These are phyloP conservation scores for Cabera pusaria DNA, from an alignment of 2,888 invertebrate species.

Conservation along the genomic window DNA sequence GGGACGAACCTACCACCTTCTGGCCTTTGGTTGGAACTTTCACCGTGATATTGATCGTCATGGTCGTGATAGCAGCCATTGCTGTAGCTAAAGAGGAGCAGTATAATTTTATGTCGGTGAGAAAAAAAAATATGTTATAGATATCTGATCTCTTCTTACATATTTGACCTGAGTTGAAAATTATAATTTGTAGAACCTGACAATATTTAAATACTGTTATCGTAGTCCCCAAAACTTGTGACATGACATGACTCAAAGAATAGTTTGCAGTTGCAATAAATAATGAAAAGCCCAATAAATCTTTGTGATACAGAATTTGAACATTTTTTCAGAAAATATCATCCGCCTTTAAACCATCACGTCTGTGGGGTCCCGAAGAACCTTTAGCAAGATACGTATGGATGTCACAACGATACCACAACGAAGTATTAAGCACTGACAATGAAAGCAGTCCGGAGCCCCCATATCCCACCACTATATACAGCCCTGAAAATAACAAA, in stretches of 20 bases:
- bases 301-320: too few species aligned
- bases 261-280: too few species aligned
- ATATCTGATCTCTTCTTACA: too few species aligned
- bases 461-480: slow-evolving; percentile 53
- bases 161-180: too few species aligned
- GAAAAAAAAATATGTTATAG: too few species aligned
- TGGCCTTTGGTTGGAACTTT: slow-evolving; percentile 68
- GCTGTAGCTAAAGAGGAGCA: slow-evolving; percentile 76
- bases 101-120: slow-evolving; percentile 68
- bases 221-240: too few species aligned
- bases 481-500: slow-evolving; percentile 53
- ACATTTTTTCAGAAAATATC: slow-evolving; percentile 68
- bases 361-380: slow-evolving; percentile 76
- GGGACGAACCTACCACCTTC: slow-evolving; percentile 48
- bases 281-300: too few species aligned
- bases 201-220: too few species aligned
- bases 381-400: slow-evolving; percentile 73
- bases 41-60: slow-evolving; percentile 56
- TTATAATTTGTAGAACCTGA: too few species aligned
- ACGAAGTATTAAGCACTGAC: slow-evolving; percentile 57
- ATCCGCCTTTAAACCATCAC: slow-evolving; percentile 69
- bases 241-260: too few species aligned
- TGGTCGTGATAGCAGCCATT: slow-evolving; percentile 63
- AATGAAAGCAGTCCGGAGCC: slow-evolving; percentile 55
- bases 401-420: slow-evolving; percentile 71